Base-by-base conservation (phyloP, 2,888 invertebrate genomes). In the Eupithecia tripunctaria region DNA sequence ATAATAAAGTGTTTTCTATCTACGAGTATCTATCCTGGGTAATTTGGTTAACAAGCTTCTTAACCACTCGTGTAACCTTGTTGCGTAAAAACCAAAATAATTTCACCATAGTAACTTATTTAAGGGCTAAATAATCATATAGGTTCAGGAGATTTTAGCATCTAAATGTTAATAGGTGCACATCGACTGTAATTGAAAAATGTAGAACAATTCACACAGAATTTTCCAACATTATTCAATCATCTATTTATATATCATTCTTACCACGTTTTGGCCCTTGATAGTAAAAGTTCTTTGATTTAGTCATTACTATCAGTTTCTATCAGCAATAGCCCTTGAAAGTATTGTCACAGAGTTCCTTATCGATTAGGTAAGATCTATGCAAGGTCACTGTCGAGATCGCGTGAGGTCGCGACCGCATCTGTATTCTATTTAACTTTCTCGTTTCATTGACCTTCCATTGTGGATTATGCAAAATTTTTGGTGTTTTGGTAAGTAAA, bases 321-420 rank as follows among this genome's bases (percentile, higher is more conserved):
- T 25, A 25, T 5, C 25, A 56, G 27, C 8, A 29, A 21, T 29
- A 29, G 18, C 32, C 27, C 27, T 65, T 21, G 14, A 59, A 8
- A 18, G n/a, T n/a, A 29, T 38, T 69, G 66, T 62, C 59, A 59
- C 27, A 67, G 51, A 69, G 27, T 73, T 66, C 27, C 25, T 70
- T 67, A 62, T 67, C 62, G 41, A 56, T 73, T 73, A 70, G 62
- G 63, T 68, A 73, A 68, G 32, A 21, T 72, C 63, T 59, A 38
- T 14, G 36, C 66, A 66, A 64, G 88, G 88, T 88, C 88, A 66
- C 82, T 82, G 86, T 75, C 80, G 80, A 77, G 77, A 74, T 80
- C 79, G 72, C 74, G 74, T 74, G 78, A 84, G 85, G 83, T 82
- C 80, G 76, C 67, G 73, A 80, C 82, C 82, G 83, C 83, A 82